These are phyloP conservation scores for Mesorhabditis spiculigera DNA, from an alignment of 2,888 invertebrate species.

Conservation along the genomic window DNA sequence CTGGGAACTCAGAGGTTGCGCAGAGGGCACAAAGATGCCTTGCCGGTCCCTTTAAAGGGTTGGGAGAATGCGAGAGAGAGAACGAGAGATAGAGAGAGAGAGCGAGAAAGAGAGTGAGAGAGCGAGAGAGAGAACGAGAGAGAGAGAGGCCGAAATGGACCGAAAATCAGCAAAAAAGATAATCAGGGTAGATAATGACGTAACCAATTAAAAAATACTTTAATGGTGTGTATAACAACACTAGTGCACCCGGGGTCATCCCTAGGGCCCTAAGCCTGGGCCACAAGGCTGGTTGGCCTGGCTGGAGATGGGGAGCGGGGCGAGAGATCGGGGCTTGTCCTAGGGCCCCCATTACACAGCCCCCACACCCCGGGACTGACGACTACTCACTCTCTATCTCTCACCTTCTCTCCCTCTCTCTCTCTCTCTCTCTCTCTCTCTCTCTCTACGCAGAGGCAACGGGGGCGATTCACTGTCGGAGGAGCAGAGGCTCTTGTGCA, in stretches of 20 bases:
- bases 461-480: no score
- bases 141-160: no score
- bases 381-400: slow-evolving; percentile 12
- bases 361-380: slow-evolving; percentile 4
- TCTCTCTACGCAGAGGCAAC: no score
- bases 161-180: no score
- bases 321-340: slow-evolving; percentile 3
- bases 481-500: no score
- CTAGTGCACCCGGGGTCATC: not conserved
- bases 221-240: no score
- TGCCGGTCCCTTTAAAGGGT: no score
- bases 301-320: not conserved
- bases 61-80: not conserved
- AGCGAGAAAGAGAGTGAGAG: slow-evolving; percentile 5
- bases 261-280: not conserved
- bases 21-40: no score
- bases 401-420: slow-evolving; percentile 10
- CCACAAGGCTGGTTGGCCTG: not conserved
- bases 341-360: slow-evolving; percentile 7
- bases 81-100: slow-evolving; percentile 7
- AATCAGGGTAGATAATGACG: no score
- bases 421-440: slow-evolving; percentile 7
- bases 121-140: not conserved
- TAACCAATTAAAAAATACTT: no score
- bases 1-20: no score